These are phyloP conservation scores for Phalacrocorax brasilianus DNA, from an alignment of 2,113 vertebrate genomes.

Conservation along the genomic window DNA sequence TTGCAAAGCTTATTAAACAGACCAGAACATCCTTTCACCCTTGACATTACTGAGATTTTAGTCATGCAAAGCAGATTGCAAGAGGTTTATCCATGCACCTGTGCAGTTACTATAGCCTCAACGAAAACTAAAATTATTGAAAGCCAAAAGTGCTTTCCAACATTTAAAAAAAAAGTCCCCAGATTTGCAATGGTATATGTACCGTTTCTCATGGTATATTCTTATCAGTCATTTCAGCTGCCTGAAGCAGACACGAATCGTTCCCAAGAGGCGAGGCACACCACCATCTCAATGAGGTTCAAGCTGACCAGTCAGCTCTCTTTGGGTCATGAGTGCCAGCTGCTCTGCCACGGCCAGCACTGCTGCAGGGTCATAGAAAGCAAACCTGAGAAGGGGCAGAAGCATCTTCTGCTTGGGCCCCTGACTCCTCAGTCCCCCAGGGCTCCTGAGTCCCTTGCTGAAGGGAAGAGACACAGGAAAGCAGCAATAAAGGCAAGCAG, in stretches of 20 bases:
- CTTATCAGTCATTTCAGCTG: background rate
- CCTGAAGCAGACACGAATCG: background rate
- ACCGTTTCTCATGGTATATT: background rate
- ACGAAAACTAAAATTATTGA: background rate
- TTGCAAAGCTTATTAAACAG: background rate
- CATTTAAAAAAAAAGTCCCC: background rate
- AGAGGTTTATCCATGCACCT: background rate
- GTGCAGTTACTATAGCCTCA: background rate
- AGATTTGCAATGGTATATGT: background rate
- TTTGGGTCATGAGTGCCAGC: background rate
- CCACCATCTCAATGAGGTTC: background rate
- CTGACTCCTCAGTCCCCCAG: background rate
- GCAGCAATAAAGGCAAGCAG: background rate
- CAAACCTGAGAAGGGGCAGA: background rate
- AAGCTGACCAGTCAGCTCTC: background rate
- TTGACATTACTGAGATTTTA: background rate
- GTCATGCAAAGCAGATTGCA: background rate
- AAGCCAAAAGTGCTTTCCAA: background rate
- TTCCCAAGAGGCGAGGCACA: background rate
- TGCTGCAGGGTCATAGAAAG: background rate
- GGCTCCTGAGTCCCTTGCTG: background rate
- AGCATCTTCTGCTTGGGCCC: background rate
- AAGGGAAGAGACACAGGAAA: background rate
- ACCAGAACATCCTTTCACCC: background rate
- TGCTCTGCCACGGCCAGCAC: rapidly evolving